Percentiles rank a stretch among this genome's conserved stretches.
Conservation (phyloP, 1,140 invertebrate genomes). For the Drosophila albomicans region DNA sequence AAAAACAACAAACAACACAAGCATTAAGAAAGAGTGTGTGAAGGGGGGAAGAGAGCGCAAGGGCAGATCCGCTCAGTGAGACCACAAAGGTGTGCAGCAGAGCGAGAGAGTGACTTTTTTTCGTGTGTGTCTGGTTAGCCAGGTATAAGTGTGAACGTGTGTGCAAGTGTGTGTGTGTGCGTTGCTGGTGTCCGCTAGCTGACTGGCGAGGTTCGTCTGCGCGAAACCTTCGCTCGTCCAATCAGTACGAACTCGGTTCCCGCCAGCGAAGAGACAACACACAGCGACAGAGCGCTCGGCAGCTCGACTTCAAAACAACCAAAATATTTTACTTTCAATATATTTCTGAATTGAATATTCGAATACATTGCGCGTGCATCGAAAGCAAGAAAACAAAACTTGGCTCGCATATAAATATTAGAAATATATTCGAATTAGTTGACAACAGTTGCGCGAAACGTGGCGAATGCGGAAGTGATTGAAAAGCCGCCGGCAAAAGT, state of each 20-base stretch:
- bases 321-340: background rate
- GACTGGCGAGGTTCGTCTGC: constrained; percentile 83
- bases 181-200: constrained; percentile 56
- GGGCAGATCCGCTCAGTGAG: constrained; percentile 18
- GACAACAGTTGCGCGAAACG: background rate
- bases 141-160: constrained; percentile 7
- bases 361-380: constrained; percentile 18
- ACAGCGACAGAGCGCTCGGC: constrained; percentile 66
- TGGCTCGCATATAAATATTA: background rate
- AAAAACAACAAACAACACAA: constrained; percentile 51
- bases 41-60: background rate
- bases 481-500: constrained; percentile 70
- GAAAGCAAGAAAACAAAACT: background rate
- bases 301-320: constrained; percentile 17
- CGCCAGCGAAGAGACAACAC: constrained; percentile 78
- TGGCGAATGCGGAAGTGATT: constrained; percentile 24
- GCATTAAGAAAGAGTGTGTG: constrained; percentile 37
- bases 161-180: constrained; percentile 13
- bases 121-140: constrained; percentile 40
- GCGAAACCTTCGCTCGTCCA: constrained; percentile 81
- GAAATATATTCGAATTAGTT: background rate
- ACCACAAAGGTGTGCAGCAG: constrained; percentile 31
- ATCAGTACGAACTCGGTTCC: constrained; percentile 84
- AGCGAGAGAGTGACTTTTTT: constrained; percentile 11
- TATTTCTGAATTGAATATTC: constrained; percentile 13